Conservation (phyloP, 1,140 invertebrate species). For the Scylla paramamosain region DNA sequence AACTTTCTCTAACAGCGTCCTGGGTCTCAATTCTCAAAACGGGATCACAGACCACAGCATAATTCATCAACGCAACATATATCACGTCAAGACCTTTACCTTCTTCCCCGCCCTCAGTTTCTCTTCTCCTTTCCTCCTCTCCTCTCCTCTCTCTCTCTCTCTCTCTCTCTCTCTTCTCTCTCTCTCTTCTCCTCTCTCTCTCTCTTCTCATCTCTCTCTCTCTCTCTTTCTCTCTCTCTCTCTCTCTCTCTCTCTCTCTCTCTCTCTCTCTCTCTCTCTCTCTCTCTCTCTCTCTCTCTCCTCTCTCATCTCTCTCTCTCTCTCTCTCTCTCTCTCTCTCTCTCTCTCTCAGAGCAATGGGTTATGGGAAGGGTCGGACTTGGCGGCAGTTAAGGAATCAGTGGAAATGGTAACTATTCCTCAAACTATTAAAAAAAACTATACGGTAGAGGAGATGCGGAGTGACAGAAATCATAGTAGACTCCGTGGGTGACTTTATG, state of each 20-base stretch:
- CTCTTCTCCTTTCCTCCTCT: not conserved
- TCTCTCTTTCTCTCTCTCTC: not conserved
- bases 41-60: slow-evolving; percentile 28
- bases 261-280: no score
- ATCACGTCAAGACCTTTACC: not conserved
- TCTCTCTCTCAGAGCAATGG: no score
- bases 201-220: not conserved
- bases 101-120: not conserved
- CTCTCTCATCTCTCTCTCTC: not conserved
- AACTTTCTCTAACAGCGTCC: not conserved
- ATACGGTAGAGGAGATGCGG: not conserved
- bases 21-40: slow-evolving; percentile 33
- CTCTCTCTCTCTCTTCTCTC: not conserved
- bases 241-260: not conserved
- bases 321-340: slow-evolving; percentile 1
- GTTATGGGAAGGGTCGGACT: not conserved
- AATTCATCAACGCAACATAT: slow-evolving; percentile 21
- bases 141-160: slow-evolving; percentile 6
- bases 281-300: not conserved
- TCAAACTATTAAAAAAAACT: not conserved
- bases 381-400: not conserved
- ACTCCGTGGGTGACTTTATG: not conserved
- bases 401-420: not conserved
- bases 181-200: not conserved
- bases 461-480: no score